Evolutionary conservation across 2,113 vertebrate genomes (phyloP).

Genomic region (Rynchops niger): DNA sequence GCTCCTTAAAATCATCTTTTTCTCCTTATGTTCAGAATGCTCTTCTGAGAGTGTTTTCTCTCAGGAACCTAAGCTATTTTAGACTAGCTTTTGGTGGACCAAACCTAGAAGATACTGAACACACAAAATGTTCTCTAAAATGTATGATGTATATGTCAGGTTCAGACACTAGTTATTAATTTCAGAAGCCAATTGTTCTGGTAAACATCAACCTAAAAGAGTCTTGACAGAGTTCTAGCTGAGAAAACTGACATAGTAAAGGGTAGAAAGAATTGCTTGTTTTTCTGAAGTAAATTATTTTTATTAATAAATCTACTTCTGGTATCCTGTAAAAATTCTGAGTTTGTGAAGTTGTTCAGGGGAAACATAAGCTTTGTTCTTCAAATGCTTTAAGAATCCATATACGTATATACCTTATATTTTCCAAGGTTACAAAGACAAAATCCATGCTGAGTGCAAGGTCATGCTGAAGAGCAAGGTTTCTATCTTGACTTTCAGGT

Average conservation of each 20-base stretch:
- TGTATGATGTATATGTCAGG: not conserved
- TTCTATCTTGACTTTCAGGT: not conserved
- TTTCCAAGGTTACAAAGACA: not conserved
- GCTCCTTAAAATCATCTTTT: not conserved
- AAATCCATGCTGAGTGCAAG: not conserved
- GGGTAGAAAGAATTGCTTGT: not conserved
- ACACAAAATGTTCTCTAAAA: not conserved
- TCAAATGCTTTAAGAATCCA: not conserved
- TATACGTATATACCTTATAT: not conserved
- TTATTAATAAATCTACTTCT: not conserved
- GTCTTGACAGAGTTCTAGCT: not conserved
- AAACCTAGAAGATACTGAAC: not conserved
- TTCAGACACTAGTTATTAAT: not conserved
- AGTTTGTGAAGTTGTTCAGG: not conserved
- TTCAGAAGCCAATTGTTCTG: not conserved
- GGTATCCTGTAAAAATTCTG: not conserved
- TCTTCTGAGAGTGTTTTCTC: not conserved
- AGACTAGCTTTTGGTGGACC: not conserved
- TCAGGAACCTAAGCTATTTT: not conserved
- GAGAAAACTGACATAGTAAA: not conserved
- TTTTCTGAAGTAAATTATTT: not conserved
- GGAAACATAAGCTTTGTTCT: not conserved
- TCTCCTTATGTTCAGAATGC: not conserved
- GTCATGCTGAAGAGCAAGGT: not conserved
- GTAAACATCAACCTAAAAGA: not conserved